phyloP scores from a whole-genome alignment of 2,888 invertebrate species.

The Heliconius cydno region DNA sequence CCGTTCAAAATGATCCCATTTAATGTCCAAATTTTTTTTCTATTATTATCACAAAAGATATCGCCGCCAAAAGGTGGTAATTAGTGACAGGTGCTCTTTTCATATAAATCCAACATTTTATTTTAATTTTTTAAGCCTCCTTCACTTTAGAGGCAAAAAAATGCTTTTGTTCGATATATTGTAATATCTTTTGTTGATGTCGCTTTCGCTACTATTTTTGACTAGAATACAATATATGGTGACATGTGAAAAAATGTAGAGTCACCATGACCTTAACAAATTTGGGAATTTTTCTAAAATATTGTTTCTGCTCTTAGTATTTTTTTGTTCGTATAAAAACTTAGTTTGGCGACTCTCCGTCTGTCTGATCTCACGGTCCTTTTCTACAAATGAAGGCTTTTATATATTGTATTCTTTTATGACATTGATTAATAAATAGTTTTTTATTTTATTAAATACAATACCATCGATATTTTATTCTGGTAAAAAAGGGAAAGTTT shows the following conservation, averaged over 20 bases:
- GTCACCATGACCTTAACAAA: slow-evolving; percentile 76
- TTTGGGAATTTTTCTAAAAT: slow-evolving; percentile 58
- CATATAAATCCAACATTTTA: slow-evolving; percentile 68
- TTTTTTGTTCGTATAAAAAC: slow-evolving; percentile 53
- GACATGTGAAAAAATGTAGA: slow-evolving; percentile 70
- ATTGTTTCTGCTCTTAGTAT: slow-evolving; percentile 58
- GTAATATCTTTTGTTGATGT: too few species aligned
- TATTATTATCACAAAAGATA: slow-evolving; percentile 62
- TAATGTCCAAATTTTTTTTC: slow-evolving; percentile 51
- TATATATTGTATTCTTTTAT: neutral
- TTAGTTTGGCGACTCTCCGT: slow-evolving; percentile 73
- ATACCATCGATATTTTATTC: neutral
- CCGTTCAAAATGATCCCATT: slow-evolving; percentile 47
- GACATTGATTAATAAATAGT: slow-evolving; percentile 21
- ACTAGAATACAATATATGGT: slow-evolving; percentile 70
- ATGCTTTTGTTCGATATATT: slow-evolving; percentile 68
- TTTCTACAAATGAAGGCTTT: slow-evolving; percentile 12
- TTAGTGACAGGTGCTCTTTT: slow-evolving; percentile 80
- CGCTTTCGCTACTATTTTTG: slow-evolving; percentile 76
- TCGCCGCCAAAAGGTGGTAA: slow-evolving; percentile 81
- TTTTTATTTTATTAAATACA: neutral
- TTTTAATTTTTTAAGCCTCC: slow-evolving; percentile 58
- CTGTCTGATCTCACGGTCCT: slow-evolving; percentile 53
- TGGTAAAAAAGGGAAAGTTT: neutral
- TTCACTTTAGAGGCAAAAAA: slow-evolving; percentile 56